Evolutionary conservation across 2,113 vertebrate species (phyloP).

Genomic region (Barnardius zonarius): DNA sequence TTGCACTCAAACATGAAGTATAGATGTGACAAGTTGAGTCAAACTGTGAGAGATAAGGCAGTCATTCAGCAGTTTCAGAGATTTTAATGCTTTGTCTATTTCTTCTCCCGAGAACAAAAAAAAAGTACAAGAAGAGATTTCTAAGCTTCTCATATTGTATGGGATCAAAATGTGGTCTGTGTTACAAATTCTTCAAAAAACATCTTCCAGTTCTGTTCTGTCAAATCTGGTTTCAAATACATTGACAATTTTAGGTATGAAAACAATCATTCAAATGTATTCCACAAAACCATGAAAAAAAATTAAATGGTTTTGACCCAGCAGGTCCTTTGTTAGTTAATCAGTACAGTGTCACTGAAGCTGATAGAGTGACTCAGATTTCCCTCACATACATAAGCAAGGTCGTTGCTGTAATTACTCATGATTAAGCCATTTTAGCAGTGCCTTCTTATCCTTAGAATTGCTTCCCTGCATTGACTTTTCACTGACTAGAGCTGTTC

Average conservation of each 20-base stretch:
- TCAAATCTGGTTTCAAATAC: neutral
- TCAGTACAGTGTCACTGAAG: neutral
- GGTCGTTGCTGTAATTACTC: neutral
- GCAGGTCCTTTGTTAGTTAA: neutral
- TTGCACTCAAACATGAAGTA: neutral
- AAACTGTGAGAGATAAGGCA: neutral
- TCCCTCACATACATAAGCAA: neutral
- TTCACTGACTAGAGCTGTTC: neutral
- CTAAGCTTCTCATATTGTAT: neutral
- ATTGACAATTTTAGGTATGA: neutral
- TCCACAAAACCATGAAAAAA: neutral
- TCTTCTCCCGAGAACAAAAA: neutral
- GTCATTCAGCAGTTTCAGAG: neutral
- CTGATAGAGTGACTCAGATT: neutral
- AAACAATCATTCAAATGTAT: neutral
- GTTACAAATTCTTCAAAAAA: neutral
- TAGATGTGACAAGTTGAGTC: neutral
- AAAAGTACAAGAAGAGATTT: neutral
- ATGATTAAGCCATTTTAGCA: neutral
- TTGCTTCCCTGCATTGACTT: neutral
- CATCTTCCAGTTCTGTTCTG: neutral
- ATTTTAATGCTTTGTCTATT: neutral
- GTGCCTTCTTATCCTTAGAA: neutral
- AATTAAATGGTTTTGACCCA: neutral
- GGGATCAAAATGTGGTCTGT: neutral